Evolutionary conservation across 2,113 vertebrate genomes (phyloP).

Genomic region (Toxotes jaculatrix): DNA sequence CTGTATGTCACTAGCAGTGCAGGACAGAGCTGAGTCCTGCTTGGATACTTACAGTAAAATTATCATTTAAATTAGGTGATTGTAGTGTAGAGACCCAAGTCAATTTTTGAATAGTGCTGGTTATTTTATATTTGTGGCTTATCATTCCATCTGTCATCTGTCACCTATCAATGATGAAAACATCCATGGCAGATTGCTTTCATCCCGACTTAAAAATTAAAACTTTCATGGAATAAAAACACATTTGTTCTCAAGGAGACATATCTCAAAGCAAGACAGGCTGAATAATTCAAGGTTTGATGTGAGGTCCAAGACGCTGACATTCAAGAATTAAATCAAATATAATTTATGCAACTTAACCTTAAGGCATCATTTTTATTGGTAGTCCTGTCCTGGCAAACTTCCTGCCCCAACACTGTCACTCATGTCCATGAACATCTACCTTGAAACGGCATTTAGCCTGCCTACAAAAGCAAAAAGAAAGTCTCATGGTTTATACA

Average conservation of each 20-base stretch:
- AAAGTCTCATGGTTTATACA: not conserved
- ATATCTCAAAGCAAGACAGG: not conserved
- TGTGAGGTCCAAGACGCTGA: conserved; percentile 18
- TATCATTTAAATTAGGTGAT: not conserved
- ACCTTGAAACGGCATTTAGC: not conserved
- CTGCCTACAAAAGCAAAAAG: not conserved
- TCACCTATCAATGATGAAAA: not conserved
- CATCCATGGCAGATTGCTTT: too few species aligned
- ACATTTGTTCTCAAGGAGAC: not conserved
- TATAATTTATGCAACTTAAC: conserved; percentile 5
- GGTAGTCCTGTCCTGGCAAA: not conserved
- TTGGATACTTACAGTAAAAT: not conserved
- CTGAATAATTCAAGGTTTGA: not conserved
- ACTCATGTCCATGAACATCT: conserved; percentile 2
- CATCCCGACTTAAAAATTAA: too few species aligned
- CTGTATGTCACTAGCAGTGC: conserved; percentile 19
- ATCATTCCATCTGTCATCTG: not conserved
- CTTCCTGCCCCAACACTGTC: not conserved
- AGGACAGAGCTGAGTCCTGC: not conserved
- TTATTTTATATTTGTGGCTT: not conserved
- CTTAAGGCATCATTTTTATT: not conserved
- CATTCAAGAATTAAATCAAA: conserved; percentile 17
- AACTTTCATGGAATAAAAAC: not conserved
- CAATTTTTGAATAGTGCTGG: not conserved
- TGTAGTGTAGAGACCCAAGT: not conserved